A percentile compares a stretch with the other conserved stretches of the same genome.
phyloP scores from a whole-genome alignment of 2,113 vertebrate species.

The Psammodynastes pulverulentus region DNA sequence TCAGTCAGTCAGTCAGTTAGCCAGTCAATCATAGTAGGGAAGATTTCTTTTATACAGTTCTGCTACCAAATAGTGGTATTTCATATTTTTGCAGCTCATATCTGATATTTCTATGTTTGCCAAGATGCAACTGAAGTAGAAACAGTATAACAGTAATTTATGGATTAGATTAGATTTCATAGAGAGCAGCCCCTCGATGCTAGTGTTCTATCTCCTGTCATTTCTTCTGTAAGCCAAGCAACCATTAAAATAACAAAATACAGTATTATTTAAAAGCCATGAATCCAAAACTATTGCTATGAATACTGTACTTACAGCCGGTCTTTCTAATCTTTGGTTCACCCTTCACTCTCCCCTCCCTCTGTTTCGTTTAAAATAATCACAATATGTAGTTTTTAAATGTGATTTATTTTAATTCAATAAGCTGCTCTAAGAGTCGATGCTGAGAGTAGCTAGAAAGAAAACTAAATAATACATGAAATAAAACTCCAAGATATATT shows the following conservation, averaged over 20 bases:
- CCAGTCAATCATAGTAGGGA: neutral
- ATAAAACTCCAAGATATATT: neutral
- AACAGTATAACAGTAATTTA: neutral
- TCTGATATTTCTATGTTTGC: neutral
- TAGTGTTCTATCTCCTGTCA: too few relatives aligned
- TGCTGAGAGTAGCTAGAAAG: neutral
- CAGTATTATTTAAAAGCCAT: neutral
- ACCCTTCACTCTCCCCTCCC: neutral
- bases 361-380: too few relatives aligned
- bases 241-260: too few relatives aligned
- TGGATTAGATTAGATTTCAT: neutral
- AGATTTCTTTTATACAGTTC: neutral
- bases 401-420: too few relatives aligned
- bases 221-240: too few relatives aligned
- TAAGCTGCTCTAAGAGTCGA: neutral
- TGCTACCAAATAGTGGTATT: neutral
- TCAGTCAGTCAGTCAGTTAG: too few relatives aligned
- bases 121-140: neutral
- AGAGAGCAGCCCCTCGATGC: too few relatives aligned
- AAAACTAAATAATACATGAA: neutral
- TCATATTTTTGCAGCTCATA: neutral
- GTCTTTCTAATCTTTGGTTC: neutral
- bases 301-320: neutral
- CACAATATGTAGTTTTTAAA: too few relatives aligned
- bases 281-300: neutral